phyloP scores from a whole-genome alignment of 2,888 invertebrate genomes.

The Watsonalla cultraria region DNA sequence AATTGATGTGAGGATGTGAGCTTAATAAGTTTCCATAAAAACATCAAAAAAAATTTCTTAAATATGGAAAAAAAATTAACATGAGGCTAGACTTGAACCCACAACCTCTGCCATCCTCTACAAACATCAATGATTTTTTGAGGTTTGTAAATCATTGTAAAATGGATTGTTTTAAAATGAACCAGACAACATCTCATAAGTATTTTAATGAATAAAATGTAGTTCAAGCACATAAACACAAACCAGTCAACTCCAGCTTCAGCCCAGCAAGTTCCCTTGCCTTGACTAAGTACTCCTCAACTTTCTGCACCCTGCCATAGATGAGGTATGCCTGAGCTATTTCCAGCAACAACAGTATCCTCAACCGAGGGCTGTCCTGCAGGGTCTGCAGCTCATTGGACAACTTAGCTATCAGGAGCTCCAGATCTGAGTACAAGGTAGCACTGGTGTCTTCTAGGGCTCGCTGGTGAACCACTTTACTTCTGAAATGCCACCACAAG shows the following conservation, averaged over 20 bases:
- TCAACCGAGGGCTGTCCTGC: constrained; percentile 46
- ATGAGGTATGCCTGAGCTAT: constrained; percentile 83
- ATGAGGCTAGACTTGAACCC: too few relatives aligned
- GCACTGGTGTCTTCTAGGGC: constrained; percentile 87
- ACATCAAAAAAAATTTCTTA: too few relatives aligned
- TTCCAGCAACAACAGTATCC: constrained; percentile 68
- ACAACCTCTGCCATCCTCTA: too few relatives aligned
- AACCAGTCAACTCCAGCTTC: constrained; percentile 84
- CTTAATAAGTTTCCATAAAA: too few relatives aligned
- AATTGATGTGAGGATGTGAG: too few relatives aligned
- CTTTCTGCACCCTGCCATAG: constrained; percentile 85
- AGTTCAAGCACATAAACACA: neutral
- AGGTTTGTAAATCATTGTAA: too few relatives aligned
- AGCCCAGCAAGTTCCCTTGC: constrained; percentile 83
- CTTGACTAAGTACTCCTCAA: constrained; percentile 82
- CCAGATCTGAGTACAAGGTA: constrained; percentile 80
- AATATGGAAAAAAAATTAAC: too few relatives aligned
- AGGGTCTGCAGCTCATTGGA: constrained; percentile 54
- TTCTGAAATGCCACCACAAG: constrained; percentile 87
- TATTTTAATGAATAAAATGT: too few relatives aligned
- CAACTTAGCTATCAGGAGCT: constrained; percentile 65
- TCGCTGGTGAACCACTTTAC: constrained; percentile 85
- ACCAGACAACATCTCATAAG: too few relatives aligned
- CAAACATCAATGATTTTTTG: too few relatives aligned
- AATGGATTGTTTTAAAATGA: too few relatives aligned